A percentile compares a stretch with the other conserved stretches of the same genome.
phyloP scores from a whole-genome alignment of 2,113 vertebrate genomes.

The Psittacula cyanocephala region DNA sequence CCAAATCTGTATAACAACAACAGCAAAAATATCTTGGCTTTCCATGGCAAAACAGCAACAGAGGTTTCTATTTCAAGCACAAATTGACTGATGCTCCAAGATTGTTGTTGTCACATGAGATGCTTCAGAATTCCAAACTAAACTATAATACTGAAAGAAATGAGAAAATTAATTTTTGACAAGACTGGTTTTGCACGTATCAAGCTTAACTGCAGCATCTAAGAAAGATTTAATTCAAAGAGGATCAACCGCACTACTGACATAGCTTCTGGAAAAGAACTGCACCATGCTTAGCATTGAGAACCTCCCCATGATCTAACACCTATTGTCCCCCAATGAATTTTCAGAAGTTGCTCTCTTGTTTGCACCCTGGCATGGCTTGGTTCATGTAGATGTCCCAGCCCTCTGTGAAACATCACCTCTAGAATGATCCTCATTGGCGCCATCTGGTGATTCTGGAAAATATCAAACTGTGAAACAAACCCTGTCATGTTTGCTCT shows the following conservation, averaged over 20 bases:
- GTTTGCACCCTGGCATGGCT: not conserved
- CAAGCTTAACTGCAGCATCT: not conserved
- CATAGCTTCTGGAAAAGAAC: not conserved
- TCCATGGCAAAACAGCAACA: not conserved
- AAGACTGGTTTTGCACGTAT: not conserved
- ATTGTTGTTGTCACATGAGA: not conserved
- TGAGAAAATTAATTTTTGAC: not conserved
- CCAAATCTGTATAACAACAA: not conserved
- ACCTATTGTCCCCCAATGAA: not conserved
- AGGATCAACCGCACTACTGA: not conserved
- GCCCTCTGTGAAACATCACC: not conserved
- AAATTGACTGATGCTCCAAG: not conserved
- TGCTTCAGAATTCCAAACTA: not conserved
- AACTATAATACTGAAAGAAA: not conserved
- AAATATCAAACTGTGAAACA: not conserved
- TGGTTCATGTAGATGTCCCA: not conserved
- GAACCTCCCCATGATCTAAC: not conserved
- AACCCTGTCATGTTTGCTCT: not conserved
- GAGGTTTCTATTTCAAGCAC: slow-evolving; percentile 33
- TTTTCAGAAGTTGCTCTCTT: not conserved
- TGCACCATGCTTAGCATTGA: not conserved
- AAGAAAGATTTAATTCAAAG: not conserved
- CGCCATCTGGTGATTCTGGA: slow-evolving; percentile 60
- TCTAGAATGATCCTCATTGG: not conserved
- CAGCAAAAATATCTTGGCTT: not conserved